Evolutionary conservation across 2,113 vertebrate species (phyloP).

Genomic region (Limanda limanda): DNA sequence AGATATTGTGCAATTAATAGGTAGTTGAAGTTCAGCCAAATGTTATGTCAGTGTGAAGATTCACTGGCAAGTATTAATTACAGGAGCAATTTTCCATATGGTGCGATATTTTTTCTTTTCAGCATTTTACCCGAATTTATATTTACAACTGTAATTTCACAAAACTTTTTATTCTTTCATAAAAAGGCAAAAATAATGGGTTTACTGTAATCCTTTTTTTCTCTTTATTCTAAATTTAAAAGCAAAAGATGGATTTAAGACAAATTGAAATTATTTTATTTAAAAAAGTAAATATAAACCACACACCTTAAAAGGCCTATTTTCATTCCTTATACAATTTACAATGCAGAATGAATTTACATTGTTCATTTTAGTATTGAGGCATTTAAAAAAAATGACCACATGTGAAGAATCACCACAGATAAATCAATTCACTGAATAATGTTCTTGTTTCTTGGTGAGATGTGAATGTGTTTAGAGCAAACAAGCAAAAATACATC

Average conservation of each 20-base stretch:
- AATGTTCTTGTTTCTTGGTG: not conserved
- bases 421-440: constrained; percentile 21
- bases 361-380: constrained; percentile 71
- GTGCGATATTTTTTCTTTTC: not conserved
- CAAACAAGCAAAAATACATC: constrained; percentile 23
- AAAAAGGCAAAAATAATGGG: too few relatives aligned
- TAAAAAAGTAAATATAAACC: constrained; percentile 79
- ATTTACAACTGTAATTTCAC: too few relatives aligned
- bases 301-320: constrained; percentile 61
- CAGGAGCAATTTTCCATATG: not conserved
- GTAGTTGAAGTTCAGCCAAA: too few relatives aligned
- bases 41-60: not conserved
- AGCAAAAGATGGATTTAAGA: constrained; percentile 8
- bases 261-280: constrained; percentile 61
- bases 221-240: not conserved
- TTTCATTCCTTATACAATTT: constrained; percentile 58
- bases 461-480: constrained; percentile 9
- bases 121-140: not conserved
- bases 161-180: too few relatives aligned
- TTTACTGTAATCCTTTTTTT: too few relatives aligned
- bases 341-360: too few relatives aligned
- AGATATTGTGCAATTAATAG: too few relatives aligned
- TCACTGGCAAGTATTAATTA: not conserved
- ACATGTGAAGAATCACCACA: constrained; percentile 35
- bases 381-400: constrained; percentile 38